Conservation (phyloP, 1,140 invertebrate genomes). For the Notospermus geniculatus region DNA sequence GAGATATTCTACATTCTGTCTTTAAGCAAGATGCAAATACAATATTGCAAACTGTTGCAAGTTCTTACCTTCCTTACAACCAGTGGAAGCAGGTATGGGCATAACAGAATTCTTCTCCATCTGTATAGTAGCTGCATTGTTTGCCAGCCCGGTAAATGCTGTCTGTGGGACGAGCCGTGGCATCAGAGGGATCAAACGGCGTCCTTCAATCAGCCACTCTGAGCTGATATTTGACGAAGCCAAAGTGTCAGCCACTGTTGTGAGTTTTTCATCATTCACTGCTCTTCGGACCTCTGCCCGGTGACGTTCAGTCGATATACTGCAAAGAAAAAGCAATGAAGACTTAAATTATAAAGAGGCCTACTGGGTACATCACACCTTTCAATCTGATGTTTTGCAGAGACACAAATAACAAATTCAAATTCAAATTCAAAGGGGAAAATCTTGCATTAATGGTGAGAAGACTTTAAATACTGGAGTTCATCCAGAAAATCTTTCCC, state of each 20-base stretch:
- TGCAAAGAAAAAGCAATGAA: no score
- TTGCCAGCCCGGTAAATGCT: slow-evolving; percentile 79
- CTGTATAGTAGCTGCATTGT: slow-evolving; percentile 62
- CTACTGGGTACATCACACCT: no score
- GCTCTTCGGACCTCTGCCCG: slow-evolving; percentile 84
- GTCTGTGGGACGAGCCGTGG: slow-evolving; percentile 78
- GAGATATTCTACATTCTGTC: no score
- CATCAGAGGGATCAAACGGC: slow-evolving; percentile 75
- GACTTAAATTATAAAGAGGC: no score
- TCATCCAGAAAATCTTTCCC: slow-evolving; percentile 5
- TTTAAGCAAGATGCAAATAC: no score
- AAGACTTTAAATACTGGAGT: no score
- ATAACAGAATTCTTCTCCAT: slow-evolving; percentile 47
- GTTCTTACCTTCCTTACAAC: slow-evolving; percentile 46
- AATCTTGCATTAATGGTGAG: no score
- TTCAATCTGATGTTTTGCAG: no score
- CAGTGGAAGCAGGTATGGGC: slow-evolving; percentile 43
- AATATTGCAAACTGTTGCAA: no score
- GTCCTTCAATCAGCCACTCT: slow-evolving; percentile 83
- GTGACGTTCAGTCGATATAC: slow-evolving; percentile 85
- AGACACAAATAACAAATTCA: no score
- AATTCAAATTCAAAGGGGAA: no score
- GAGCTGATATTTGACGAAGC: slow-evolving; percentile 74
- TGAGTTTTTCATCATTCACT: slow-evolving; percentile 84
- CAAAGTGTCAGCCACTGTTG: slow-evolving; percentile 82